These are phyloP conservation scores for Orthosia gothica DNA, from an alignment of 2,888 invertebrate species.

Conservation along the genomic window DNA sequence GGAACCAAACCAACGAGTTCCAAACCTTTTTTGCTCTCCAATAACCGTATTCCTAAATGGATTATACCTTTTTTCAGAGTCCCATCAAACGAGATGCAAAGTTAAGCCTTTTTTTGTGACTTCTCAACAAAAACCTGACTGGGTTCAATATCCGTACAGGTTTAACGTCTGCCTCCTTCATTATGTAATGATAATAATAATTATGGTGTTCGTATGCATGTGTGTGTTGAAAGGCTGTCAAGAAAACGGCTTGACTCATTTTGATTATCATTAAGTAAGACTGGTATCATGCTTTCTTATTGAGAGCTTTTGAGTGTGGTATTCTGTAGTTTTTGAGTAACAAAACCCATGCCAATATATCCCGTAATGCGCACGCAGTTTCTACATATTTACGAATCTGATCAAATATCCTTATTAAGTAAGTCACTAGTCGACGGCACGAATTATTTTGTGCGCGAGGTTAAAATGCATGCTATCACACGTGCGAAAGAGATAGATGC, in stretches of 20 bases:
- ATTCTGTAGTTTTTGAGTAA: not conserved
- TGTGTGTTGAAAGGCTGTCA: constrained; percentile 31
- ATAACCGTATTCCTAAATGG: constrained; percentile 47
- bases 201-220: constrained; percentile 7
- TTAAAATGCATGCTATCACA: too few relatives aligned
- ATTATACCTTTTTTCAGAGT: constrained; percentile 40
- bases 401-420: too few relatives aligned
- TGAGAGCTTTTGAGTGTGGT: not conserved
- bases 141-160: constrained; percentile 52
- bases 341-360: too few relatives aligned
- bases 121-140: constrained; percentile 49
- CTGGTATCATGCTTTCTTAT: not conserved
- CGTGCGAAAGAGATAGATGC: too few relatives aligned
- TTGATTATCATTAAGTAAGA: not conserved
- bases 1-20: not conserved
- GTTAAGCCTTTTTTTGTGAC: constrained; percentile 19
- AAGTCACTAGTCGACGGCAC: too few relatives aligned
- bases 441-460: too few relatives aligned
- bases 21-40: constrained; percentile 39
- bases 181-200: constrained; percentile 45
- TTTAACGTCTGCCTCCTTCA: constrained; percentile 10
- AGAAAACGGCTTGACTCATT: constrained; percentile 36
- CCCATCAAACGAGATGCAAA: constrained; percentile 30
- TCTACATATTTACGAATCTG: too few relatives aligned
- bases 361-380: too few relatives aligned